Base-by-base conservation (phyloP, 2,797 vertebrate genomes). In the Myotis daubentonii region DNA sequence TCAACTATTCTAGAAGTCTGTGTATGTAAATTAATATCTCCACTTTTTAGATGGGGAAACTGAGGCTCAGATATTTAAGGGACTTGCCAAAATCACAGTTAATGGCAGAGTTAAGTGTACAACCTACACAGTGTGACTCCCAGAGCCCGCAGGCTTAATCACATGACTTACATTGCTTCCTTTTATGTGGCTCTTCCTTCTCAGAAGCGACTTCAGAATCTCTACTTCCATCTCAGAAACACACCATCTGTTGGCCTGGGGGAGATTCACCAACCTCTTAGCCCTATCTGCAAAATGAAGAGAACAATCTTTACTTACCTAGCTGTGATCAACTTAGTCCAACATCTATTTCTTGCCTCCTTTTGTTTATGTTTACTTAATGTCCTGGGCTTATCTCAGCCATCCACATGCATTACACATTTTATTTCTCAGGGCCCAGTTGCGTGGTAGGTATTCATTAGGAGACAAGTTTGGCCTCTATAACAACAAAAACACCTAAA, bases 181-280 rank as follows among this genome's bases (percentile, higher is more conserved):
- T 23, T 76, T 53, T 10, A 11, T 36, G 15, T 55, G 72, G 6
- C 28, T 80, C 3, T 87, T 47, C 70, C 70, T 57, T 23, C 79
- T 41, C 76, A 66, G 70, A 20, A 41, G 3, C 62, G 44, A 81
- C 55, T n/a, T 60, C 8, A 57, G 66, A 86, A 55, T 82, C 97
- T 96, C 97, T 89, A 89, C 95, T 96, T 94, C 74, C 78, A 25
- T 95, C 96, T 97, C 97, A 95, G 53, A 44, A 13, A 30, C 62
- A 80, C 17, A 36, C 49, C 16, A 9, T 55, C 47, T 71, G 13
- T 71, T 49, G 51, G 28, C 28, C 51, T 23, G 11, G 51, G 51
- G 38, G 53, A 83, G 28, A 66, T 4, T 20, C 22, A 12, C 15
- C 30, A 44, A 15, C 11, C 19, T 65, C 72, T 60, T 74, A 49